Evolutionary conservation across 2,888 invertebrate species (phyloP).

Genomic region (Margaritifera margaritifera): DNA sequence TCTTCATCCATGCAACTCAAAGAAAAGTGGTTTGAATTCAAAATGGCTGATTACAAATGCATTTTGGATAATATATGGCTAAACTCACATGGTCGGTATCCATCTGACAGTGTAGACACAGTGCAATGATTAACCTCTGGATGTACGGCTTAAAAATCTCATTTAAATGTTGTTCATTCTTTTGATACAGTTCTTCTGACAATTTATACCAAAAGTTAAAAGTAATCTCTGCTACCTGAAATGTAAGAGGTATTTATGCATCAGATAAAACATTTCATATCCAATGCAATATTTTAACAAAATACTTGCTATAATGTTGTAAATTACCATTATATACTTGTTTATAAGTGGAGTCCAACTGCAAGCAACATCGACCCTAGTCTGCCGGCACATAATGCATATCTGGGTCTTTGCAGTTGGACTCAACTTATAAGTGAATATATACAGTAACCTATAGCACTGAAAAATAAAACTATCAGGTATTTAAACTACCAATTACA

Average conservation of each 20-base stretch:
- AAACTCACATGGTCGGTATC: slow-evolving; percentile 88
- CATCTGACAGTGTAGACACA: slow-evolving; percentile 95
- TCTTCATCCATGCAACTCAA: background rate
- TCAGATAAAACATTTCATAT: background rate
- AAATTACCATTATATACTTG: no score
- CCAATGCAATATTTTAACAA: no score
- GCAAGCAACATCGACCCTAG: no score
- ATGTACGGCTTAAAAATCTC: slow-evolving; percentile 91
- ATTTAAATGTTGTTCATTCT: slow-evolving; percentile 86
- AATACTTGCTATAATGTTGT: no score
- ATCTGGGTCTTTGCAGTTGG: no score
- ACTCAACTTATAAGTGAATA: no score
- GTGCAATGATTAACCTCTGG: slow-evolving; percentile 88
- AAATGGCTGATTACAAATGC: background rate
- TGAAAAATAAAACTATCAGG: no score
- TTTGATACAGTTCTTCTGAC: slow-evolving; percentile 93
- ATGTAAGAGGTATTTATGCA: slow-evolving; percentile 2
- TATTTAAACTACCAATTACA: no score
- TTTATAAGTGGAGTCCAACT: no score
- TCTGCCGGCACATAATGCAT: no score
- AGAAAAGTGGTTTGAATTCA: background rate
- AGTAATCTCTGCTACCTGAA: slow-evolving; percentile 85
- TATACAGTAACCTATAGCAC: no score
- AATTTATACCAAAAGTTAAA: slow-evolving; percentile 97
- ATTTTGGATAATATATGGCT: background rate